phyloP scores from a whole-genome alignment of 2,888 invertebrate genomes.

The Trissonchulus sp. region DNA sequence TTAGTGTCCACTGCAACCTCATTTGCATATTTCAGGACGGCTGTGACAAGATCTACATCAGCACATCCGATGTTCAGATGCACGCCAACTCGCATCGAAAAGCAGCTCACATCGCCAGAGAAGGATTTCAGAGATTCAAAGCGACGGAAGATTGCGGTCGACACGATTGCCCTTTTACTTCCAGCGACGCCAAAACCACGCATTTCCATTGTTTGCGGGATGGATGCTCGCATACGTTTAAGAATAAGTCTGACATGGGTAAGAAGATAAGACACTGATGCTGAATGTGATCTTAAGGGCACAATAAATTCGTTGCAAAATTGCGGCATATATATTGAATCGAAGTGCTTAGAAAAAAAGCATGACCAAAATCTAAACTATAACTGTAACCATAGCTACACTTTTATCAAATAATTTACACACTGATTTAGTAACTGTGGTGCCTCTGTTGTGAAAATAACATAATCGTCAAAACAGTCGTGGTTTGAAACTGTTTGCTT shows the following conservation, averaged over 20 bases:
- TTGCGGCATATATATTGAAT: too few relatives aligned
- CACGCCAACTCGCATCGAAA: constrained; percentile 97
- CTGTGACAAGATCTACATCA: constrained; percentile 82
- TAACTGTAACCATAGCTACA: too few relatives aligned
- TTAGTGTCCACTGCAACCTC: too few relatives aligned
- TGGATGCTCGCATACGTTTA: constrained; percentile 89
- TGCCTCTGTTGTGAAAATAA: too few relatives aligned
- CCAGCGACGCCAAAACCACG: constrained; percentile 82
- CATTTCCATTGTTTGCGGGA: constrained; percentile 91
- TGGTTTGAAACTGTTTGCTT: too few relatives aligned
- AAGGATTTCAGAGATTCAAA: constrained; percentile 90
- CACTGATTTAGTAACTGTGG: too few relatives aligned
- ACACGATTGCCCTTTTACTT: constrained; percentile 72
- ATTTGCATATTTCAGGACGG: constrained; percentile 54
- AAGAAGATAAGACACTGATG: constrained; percentile 55
- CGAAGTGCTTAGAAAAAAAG: too few relatives aligned
- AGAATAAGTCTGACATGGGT: constrained; percentile 99
- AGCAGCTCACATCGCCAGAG: constrained; percentile 92
- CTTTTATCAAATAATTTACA: too few relatives aligned
- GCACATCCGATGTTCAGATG: constrained; percentile 98
- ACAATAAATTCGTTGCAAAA: too few relatives aligned
- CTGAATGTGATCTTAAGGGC: too few relatives aligned
- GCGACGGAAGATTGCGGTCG: constrained; percentile 93
- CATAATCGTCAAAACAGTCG: too few relatives aligned
- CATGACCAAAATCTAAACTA: too few relatives aligned